A percentile compares a stretch with the other conserved stretches of the same genome.
Evolutionary conservation across 1,140 invertebrate species (phyloP).

Genomic region (Heliconius melpomene): DNA sequence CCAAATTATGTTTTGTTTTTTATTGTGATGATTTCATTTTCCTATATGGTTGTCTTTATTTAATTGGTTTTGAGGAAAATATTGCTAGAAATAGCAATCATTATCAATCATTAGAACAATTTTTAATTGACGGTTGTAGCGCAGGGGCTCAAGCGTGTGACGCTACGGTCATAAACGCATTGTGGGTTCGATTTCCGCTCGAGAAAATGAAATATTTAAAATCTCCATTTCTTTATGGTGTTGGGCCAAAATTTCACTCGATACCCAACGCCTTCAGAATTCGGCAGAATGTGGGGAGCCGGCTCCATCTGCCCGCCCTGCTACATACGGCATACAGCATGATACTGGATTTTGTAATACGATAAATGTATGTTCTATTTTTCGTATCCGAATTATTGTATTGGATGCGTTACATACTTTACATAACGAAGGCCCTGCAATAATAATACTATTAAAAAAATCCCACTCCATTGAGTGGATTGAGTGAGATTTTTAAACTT

Average conservation of each 20-base stretch:
- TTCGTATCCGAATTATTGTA: neutral
- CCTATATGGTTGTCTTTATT: conserved; percentile 3
- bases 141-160: too few species aligned
- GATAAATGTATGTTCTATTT: neutral
- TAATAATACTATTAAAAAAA: neutral
- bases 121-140: neutral
- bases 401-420: neutral
- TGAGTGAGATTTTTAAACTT: too few species aligned
- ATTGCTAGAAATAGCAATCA: neutral
- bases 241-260: too few species aligned
- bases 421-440: neutral
- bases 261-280: too few species aligned
- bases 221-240: too few species aligned
- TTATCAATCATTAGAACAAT: neutral
- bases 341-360: neutral
- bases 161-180: too few species aligned
- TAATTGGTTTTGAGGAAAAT: conserved; percentile 5
- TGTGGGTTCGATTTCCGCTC: too few species aligned
- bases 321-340: too few species aligned
- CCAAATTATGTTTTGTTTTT: conserved; percentile 35
- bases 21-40: conserved; percentile 22
- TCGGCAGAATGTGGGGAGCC: too few species aligned
- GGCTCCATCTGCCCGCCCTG: too few species aligned
- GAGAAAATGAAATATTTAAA: too few species aligned
- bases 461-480: neutral